phyloP scores from a whole-genome alignment of 2,888 invertebrate species.

The Pyrrhia umbra region DNA sequence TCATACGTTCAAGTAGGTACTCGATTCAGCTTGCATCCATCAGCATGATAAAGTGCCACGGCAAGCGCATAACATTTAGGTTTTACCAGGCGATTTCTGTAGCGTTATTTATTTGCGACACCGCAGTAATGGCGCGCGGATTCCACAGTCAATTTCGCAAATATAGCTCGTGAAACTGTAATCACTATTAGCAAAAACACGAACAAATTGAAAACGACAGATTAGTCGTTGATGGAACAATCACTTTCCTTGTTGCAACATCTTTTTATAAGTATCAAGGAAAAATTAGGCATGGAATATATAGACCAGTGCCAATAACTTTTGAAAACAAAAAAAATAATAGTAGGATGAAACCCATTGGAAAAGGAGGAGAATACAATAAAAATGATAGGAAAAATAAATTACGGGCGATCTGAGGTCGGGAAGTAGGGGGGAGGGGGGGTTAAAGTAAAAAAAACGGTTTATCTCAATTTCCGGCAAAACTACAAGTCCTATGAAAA shows the following conservation, averaged over 20 bases:
- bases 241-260: constrained; percentile 1
- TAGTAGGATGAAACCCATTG: too few species aligned
- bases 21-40: constrained; percentile 24
- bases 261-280: not conserved
- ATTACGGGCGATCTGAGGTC: too few species aligned
- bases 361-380: too few species aligned
- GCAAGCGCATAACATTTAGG: constrained; percentile 26
- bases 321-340: too few species aligned
- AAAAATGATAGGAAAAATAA: too few species aligned
- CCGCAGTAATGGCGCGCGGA: constrained; percentile 48
- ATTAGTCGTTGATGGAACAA: constrained; percentile 12
- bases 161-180: constrained; percentile 26
- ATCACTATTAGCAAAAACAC: constrained; percentile 37
- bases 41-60: constrained; percentile 28
- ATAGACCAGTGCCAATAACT: too few species aligned
- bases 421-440: too few species aligned
- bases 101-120: constrained; percentile 60
- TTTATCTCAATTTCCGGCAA: too few species aligned
- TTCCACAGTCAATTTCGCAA: constrained; percentile 55
- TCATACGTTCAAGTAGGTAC: constrained; percentile 39
- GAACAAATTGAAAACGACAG: constrained; percentile 10
- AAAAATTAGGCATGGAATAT: not conserved
- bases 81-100: constrained; percentile 29
- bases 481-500: too few species aligned
- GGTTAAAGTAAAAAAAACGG: too few species aligned